Evolutionary conservation across 2,888 invertebrate genomes (phyloP).

Genomic region (Pomacea canaliculata): DNA sequence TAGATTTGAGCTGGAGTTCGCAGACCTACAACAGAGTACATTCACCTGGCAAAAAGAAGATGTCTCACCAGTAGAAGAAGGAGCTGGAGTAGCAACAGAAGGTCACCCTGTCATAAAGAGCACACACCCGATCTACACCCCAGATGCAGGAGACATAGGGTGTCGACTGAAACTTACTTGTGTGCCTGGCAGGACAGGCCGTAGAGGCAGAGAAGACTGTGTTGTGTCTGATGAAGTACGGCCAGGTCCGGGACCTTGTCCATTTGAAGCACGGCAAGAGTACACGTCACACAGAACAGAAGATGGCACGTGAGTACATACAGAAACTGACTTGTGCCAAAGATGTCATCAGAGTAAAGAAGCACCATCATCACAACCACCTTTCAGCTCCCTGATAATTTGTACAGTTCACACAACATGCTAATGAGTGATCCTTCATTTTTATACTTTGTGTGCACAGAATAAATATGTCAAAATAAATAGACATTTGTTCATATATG

Average conservation of each 20-base stretch:
- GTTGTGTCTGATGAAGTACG: conserved; percentile 74
- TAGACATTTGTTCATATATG: too few species aligned
- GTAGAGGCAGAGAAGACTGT: conserved; percentile 77
- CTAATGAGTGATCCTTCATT: too few species aligned
- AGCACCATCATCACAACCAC: too few species aligned
- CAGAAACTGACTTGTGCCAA: too few species aligned
- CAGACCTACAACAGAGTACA: conserved; percentile 73
- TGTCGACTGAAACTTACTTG: conserved; percentile 77
- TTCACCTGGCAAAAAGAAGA: conserved; percentile 78
- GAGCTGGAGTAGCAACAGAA: conserved; percentile 23
- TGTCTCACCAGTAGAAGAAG: conserved; percentile 14
- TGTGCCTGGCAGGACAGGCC: conserved; percentile 56
- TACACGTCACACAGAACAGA: conserved; percentile 77
- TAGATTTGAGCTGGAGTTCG: conserved; percentile 78
- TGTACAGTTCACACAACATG: too few species aligned
- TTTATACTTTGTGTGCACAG: too few species aligned
- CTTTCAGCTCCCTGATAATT: too few species aligned
- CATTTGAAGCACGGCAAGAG: conserved; percentile 83
- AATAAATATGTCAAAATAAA: too few species aligned
- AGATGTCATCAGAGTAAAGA: too few species aligned
- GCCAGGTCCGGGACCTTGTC: conserved; percentile 83
- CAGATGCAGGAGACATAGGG: conserved; percentile 76
- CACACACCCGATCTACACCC: conserved; percentile 75
- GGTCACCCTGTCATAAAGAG: conserved; percentile 76
- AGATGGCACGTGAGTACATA: conserved; percentile 73